Evolutionary conservation across 2,888 invertebrate genomes (phyloP).

Genomic region (Microchrysa polita): DNA sequence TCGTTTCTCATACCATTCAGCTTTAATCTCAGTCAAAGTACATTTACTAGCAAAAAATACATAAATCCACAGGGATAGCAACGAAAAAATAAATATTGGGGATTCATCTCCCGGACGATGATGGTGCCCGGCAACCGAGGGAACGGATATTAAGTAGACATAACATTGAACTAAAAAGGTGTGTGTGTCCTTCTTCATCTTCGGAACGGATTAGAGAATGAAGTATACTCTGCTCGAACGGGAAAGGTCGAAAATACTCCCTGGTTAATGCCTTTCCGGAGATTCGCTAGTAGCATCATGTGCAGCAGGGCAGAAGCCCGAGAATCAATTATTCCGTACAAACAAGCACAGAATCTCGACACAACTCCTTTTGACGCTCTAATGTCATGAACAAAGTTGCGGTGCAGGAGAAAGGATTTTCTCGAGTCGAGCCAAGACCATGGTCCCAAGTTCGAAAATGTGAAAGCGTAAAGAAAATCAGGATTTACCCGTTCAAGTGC

Average conservation of each 20-base stretch:
- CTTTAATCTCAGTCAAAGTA: not conserved
- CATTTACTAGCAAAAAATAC: not conserved
- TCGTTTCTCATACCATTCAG: not conserved
- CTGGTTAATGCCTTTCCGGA: not conserved
- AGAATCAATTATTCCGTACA: conserved; percentile 32
- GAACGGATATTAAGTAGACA: conserved; percentile 19
- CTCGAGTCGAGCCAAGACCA: too few relatives aligned
- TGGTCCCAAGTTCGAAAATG: too few relatives aligned
- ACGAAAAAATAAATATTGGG: not conserved
- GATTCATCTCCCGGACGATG: not conserved
- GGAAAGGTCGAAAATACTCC: not conserved
- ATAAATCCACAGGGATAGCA: conserved; percentile 5
- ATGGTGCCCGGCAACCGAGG: not conserved
- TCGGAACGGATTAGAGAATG: not conserved
- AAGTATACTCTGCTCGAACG: not conserved
- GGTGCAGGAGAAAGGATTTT: not conserved
- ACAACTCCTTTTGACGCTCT: conserved; percentile 5
- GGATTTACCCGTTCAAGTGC: conserved; percentile 1
- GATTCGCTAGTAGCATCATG: conserved; percentile 19
- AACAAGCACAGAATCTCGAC: not conserved
- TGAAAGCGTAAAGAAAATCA: not conserved
- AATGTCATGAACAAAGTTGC: conserved; percentile 1
- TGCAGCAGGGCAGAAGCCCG: conserved; percentile 9
- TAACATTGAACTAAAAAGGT: conserved; percentile 17
- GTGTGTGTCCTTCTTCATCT: conserved; percentile 6